Evolutionary conservation across 2,113 vertebrate genomes (phyloP), one percentile per base, ranked within the genome.

Genomic region (Silurus asotus): DNA sequence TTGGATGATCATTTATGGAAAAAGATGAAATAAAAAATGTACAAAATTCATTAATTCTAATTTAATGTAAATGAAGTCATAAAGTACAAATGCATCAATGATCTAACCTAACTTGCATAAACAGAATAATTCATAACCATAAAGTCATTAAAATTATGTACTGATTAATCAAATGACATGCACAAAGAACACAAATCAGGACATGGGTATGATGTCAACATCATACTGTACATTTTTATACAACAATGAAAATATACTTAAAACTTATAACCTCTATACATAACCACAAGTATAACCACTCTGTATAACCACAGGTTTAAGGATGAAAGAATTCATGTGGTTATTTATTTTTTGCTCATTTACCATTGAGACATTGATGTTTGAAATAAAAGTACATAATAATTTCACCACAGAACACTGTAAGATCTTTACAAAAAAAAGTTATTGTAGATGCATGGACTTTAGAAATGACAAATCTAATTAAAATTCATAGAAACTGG

Each of bases 401-500:
- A 23, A 70, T 70, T 48, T 10, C 23, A 70, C 11, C 14, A 59
- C n/a, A 49, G 55, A 84, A 65, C 61, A 85, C 25, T 80, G n/a
- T 51, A 81, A 85, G 69, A 56, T 15, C 51, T 23, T 49, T 17
- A 74, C 64, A 77, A 74, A 84, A 87, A n/a, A 65, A 88, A 85
- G 83, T 82, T 56, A 84, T 87, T 80, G 13, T 67, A 59, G 25
- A 86, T 61, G 55, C 80, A 7, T 72, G 70, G 84, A 69, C 81
- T 76, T 83, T 28, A 85, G 19, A 88, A 86, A 82, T 89, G 77
- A 90, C 85, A 88, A 78, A 37, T 87, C 23, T 81, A 82, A 88
- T 89, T 89, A 87, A 86, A 84, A 90, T 90, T 88, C 81, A 87
- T 88, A 83, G 48, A 49, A 84, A 51, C 81, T 85, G 81, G 64